These are phyloP conservation scores for Sympetrum striolatum DNA, from an alignment of 2,888 invertebrate genomes.

Conservation along the genomic window DNA sequence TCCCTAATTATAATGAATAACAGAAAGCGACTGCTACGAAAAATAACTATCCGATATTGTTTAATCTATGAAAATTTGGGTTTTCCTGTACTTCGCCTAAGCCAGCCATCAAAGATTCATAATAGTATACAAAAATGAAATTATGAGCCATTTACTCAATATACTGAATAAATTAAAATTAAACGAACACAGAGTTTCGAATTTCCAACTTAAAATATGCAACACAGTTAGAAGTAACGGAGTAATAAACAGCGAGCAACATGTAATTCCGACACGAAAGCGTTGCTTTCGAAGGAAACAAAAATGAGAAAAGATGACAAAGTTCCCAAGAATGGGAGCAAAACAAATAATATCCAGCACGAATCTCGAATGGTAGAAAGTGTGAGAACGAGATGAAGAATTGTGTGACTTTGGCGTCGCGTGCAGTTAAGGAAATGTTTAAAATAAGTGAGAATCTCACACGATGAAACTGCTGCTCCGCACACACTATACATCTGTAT, in stretches of 20 bases:
- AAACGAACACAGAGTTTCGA: background rate
- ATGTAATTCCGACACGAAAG: background rate
- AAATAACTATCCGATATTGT: no score
- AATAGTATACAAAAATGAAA: no score
- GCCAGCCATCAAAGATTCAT: no score
- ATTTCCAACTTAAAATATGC: background rate
- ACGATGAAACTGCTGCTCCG: constrained; percentile 10
- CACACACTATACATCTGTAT: constrained; percentile 25
- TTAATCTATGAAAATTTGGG: no score
- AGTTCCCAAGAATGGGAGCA: constrained; percentile 17
- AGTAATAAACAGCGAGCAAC: background rate
- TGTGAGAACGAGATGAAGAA: constrained; percentile 15
- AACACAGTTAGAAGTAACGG: background rate
- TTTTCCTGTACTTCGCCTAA: no score
- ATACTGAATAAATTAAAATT: background rate
- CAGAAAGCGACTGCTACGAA: no score
- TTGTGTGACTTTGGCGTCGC: background rate
- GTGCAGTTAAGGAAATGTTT: constrained; percentile 7
- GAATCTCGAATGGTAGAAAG: constrained; percentile 4
- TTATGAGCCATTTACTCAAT: no score
- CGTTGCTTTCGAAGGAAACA: background rate
- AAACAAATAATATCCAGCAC: background rate
- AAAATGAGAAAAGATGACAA: background rate
- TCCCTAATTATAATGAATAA: no score
- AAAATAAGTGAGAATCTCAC: constrained; percentile 37